Evolutionary conservation across 2,888 invertebrate genomes (phyloP), one percentile per base, ranked within the genome.

Genomic region (Cosmia trapezina): DNA sequence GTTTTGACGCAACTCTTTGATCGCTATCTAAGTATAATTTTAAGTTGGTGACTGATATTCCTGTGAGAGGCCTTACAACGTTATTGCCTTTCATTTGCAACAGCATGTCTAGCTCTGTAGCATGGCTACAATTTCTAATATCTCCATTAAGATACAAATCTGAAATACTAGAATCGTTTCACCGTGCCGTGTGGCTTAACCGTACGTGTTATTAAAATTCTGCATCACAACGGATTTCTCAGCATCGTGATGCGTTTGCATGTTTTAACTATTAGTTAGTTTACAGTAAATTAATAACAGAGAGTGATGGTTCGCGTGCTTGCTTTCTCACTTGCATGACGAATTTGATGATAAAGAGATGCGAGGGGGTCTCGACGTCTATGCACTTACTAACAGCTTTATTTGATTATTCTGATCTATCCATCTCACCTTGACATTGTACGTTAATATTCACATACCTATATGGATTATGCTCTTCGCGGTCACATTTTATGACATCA

Each of bases 251-350:
- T 86, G 83, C 81, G 81, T 86, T 86, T 85, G 81, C 87, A 84
- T 85, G 85, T 84, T 83, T 76, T 77, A 87, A 85, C 76, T 88
- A 89, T 89, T 86, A 88, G 84, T 89, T 86, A 88, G 84, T 86
- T 89, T 88, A 87, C 80, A 86, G 80, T 87, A 87, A 88, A 85
- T 85, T 88, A 87, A 90, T 89, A 87, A 89, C 85, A 89, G 88
- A 90, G 88, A 89, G 86, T 88, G 86, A 86, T 89, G 77, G 73
- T 73, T 89, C 86, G 91, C 90, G 91, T 91, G 91, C 87, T 77
- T 86, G 87, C 86, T 89, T 90, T 91, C 88, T 80, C 86, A 86
- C 84, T 84, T 88, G 90, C 90, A 89, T 91, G 88, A 83, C 78
- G 80, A 83, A 83, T 88, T 72, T 84, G 83, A 81, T 80, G 86